Percentiles rank a stretch among this genome's conserved stretches.
Conservation (phyloP, 2,797 vertebrate genomes). For the Bucorvus abyssinicus region DNA sequence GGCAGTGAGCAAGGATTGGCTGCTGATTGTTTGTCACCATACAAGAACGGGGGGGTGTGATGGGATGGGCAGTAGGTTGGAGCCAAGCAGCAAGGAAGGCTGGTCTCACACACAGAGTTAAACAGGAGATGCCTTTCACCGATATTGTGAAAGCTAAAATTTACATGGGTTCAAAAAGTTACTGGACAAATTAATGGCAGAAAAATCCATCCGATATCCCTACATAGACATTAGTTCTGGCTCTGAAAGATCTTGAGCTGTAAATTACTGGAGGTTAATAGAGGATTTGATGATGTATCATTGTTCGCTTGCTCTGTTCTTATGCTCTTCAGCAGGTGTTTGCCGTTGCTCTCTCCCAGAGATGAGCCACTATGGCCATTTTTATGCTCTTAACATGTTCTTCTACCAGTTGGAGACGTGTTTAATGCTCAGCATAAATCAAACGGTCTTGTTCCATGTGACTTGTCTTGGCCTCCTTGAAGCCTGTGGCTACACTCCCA, state of each 20-base stretch:
- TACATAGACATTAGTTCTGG: conserved; percentile 14
- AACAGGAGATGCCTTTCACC: not conserved
- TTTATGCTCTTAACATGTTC: not conserved
- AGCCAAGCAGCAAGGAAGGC: not conserved
- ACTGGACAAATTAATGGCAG: conserved; percentile 12
- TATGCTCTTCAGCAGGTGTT: not conserved
- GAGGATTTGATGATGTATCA: conserved; percentile 48
- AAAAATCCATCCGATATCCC: conserved; percentile 28
- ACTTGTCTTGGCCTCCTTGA: not conserved
- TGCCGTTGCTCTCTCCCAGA: not conserved
- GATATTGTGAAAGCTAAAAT: not conserved
- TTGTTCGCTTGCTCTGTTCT: not conserved
- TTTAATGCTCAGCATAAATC: not conserved
- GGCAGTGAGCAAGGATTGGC: not conserved
- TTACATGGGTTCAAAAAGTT: conserved; percentile 21
- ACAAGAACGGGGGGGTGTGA: rapidly evolving
- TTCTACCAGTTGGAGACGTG: not conserved
- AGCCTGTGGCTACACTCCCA: not conserved
- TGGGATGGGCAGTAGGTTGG: not conserved
- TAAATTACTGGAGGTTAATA: conserved; percentile 59
- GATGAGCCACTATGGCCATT: not conserved
- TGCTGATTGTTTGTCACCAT: not conserved
- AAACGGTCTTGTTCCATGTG: not conserved
- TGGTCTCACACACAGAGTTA: not conserved
- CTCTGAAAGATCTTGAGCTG: conserved; percentile 28